Percentiles rank a stretch among this genome's conserved stretches.
Evolutionary conservation across 1,140 invertebrate genomes (phyloP).

Genomic region (Schlechtendalia chinensis): DNA sequence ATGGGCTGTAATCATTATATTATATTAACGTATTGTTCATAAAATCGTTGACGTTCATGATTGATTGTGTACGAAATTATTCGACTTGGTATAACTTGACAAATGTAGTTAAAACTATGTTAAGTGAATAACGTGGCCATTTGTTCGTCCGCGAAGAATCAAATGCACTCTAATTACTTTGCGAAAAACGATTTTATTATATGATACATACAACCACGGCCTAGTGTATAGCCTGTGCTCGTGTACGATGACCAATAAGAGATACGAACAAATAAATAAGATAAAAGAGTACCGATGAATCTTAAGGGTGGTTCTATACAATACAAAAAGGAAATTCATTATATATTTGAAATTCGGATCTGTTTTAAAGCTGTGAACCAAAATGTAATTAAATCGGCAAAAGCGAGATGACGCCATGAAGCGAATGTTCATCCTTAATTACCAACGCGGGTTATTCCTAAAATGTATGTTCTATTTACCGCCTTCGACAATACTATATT

Average conservation of each 20-base stretch:
- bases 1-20: too few relatives aligned
- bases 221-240: too few relatives aligned
- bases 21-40: too few relatives aligned
- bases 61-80: too few relatives aligned
- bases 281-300: not conserved
- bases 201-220: too few relatives aligned
- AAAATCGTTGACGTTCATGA: too few relatives aligned
- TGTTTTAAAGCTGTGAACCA: slow-evolving; percentile 39
- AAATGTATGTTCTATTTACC: slow-evolving; percentile 1
- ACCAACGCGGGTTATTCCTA: not conserved
- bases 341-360: slow-evolving; percentile 22
- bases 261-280: slow-evolving; percentile 12
- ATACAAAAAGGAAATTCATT: slow-evolving; percentile 34
- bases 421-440: not conserved
- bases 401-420: slow-evolving; percentile 2
- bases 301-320: not conserved
- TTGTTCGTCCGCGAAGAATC: not conserved
- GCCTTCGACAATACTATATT: slow-evolving; percentile 17
- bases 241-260: not conserved
- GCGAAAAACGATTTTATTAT: too few relatives aligned
- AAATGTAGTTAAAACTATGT: too few relatives aligned
- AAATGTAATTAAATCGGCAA: slow-evolving; percentile 39
- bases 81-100: too few relatives aligned
- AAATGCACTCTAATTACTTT: not conserved
- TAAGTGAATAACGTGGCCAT: too few relatives aligned